Evolutionary conservation across 2,113 vertebrate species (phyloP), one percentile per base, ranked within the genome.

Genomic region (Camelus dromedarius): DNA sequence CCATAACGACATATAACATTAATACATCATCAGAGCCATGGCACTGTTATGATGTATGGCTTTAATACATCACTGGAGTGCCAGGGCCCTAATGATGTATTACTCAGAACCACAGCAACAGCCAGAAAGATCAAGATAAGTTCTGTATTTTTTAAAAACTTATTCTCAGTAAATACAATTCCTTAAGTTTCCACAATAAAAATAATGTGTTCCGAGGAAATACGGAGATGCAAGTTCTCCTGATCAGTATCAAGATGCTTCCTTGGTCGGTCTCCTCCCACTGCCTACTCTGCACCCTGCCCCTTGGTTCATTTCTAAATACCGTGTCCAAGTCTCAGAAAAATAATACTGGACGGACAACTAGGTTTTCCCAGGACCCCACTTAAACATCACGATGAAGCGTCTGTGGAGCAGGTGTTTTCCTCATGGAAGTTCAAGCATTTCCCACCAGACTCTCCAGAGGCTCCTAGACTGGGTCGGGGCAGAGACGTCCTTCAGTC

Each of bases 21-120:
- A 98, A 98, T 98, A 98, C 81, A 98, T 99, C 98, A 98, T 97
- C 98, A 98, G 95, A 97, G 97, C 95, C 73, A 12, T 76, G 98
- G 93, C 98, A 98, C 73, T 91, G 98, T 96, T 76, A 94, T 97
- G 98, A 99, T 97, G 30, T 66, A 98, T 98, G 96, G 87, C 85
- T 93, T 98, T 97, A 97, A 98, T 98, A 94, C 88, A 98, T 98
- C 98, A 98, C 58, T 72, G 95, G 56, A 86, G 77, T 87, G 98
- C 96, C 81, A 19, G 60, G 76, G 85, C 95, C 94, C 22, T 20
- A 91, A 97, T 98, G 98, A 98, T 89, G 77, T 79, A 98, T 98
- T 97, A 91, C 96, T 97, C 97, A 97, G 98, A 98, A 97, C 97
- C 97, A 97, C 1, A 97, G 98, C 98, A 97, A 98, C 66, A 95